Evolutionary conservation across 2,888 invertebrate species (phyloP), one percentile per base, ranked within the genome.

Genomic region (Petrophora chlorosata): DNA sequence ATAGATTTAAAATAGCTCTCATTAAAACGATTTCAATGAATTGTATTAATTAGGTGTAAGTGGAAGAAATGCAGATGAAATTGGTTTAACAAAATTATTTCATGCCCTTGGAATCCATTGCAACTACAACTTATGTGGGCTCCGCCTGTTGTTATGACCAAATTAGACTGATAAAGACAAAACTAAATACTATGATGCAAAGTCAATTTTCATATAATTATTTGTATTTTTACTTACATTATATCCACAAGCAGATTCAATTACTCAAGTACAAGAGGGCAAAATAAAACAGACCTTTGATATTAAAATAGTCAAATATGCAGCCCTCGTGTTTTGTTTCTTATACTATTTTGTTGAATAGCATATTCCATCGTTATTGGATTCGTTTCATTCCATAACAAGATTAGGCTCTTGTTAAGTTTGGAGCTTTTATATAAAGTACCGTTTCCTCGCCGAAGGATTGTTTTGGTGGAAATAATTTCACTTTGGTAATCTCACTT

Each of bases 1-100:
- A 75, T 79, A 81, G 75, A 70, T 73, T 72, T 76, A 77, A 76
- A 81, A 77, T 82, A 82, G 87, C 86, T 88, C 86, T 87, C 85
- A 81, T 78, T 77, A 70, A 72, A 73, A 72, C 46, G 54, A 67
- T 68, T 78, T 72, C 70, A 66, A 76, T 76, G 58, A 77, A 71
- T 76, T 73, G 77, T 78, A 74, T 75, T 79, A 79, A 76, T 76
- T 85, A 85, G 82, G 66, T 79, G 59, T 85, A 85, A 85, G 82
- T 72, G 65, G 64, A 70, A 65, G 61, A 60, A 68, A 70, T 60
- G 55, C 63, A 59, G 57, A 63, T 53, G 61, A 67, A 65, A 67
- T 66, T 70, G 61, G 69, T 69, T 62, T 34, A 62, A 68, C 59
- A 63, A 69, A 73, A 71, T 62, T 70, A 69, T 72, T 70, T 70